These are phyloP conservation scores for Typhlichthys subterraneus DNA, from an alignment of 2,797 vertebrate species.

Conservation along the genomic window DNA sequence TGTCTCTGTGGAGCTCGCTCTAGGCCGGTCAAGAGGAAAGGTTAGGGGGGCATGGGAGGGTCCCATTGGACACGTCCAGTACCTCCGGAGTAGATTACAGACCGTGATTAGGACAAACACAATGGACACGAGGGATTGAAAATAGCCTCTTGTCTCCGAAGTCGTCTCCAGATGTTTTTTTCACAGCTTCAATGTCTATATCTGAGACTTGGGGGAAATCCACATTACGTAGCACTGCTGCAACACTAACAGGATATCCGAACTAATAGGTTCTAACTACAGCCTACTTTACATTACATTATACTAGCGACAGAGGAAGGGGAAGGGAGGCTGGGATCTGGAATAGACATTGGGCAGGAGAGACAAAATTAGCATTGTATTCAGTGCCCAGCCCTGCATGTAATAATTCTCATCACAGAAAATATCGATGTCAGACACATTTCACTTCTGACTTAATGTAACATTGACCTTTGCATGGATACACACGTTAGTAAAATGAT, in stretches of 20 bases:
- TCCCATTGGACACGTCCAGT: slow-evolving; percentile 15
- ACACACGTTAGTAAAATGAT: slow-evolving; percentile 38
- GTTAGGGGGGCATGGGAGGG: slow-evolving; percentile 46
- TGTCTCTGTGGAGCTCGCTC: slow-evolving; percentile 37
- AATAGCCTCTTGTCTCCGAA: slow-evolving; percentile 42
- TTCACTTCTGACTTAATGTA: slow-evolving; percentile 44
- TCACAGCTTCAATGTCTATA: not conserved
- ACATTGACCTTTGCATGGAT: slow-evolving; percentile 39
- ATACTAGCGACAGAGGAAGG: slow-evolving; percentile 43
- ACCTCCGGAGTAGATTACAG: slow-evolving; percentile 45
- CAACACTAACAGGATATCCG: slow-evolving; percentile 66
- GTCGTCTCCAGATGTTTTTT: slow-evolving; percentile 45
- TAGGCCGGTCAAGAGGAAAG: slow-evolving; percentile 40
- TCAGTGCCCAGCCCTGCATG: slow-evolving; percentile 35
- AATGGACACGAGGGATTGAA: slow-evolving; percentile 48
- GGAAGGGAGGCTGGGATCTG: slow-evolving; percentile 59
- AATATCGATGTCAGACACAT: slow-evolving; percentile 26
- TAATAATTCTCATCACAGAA: slow-evolving; percentile 32
- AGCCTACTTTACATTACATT: slow-evolving; percentile 26
- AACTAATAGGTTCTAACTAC: slow-evolving; percentile 41
- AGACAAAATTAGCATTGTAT: slow-evolving; percentile 50
- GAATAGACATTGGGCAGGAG: slow-evolving; percentile 50
- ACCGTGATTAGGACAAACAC: slow-evolving; percentile 40
- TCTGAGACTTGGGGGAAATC: slow-evolving; percentile 46
- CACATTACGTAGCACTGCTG: slow-evolving; percentile 22